Evolutionary conservation across 2,797 vertebrate genomes (phyloP).

Genomic region (Neosilurus mollespiculum): DNA sequence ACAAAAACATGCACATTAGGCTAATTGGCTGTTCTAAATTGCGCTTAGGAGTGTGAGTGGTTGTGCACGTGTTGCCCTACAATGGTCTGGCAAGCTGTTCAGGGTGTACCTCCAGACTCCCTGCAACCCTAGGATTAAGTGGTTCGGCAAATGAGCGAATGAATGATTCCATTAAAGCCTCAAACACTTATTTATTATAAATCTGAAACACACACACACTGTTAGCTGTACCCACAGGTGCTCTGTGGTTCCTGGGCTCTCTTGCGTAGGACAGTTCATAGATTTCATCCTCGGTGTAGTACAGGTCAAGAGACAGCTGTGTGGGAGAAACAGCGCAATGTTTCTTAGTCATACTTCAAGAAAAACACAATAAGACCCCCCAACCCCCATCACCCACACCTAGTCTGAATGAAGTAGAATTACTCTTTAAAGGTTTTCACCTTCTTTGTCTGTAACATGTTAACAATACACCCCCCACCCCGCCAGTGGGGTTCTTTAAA

Average conservation of each 20-base stretch:
- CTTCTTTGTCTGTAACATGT: neutral
- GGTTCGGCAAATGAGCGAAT: too few relatives aligned
- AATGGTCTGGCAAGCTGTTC: too few relatives aligned
- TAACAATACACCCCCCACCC: neutral
- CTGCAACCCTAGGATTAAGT: too few relatives aligned
- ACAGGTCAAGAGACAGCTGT: constrained; percentile 88
- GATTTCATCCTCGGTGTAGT: constrained; percentile 91
- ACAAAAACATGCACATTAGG: too few relatives aligned
- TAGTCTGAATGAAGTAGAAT: constrained; percentile 10
- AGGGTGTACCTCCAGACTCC: too few relatives aligned
- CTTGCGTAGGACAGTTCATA: constrained; percentile 88
- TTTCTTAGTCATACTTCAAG: constrained; percentile 18
- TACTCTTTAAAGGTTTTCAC: neutral
- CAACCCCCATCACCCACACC: neutral
- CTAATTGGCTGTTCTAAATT: too few relatives aligned
- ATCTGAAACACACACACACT: neutral
- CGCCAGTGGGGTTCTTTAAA: neutral
- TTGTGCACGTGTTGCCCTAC: too few relatives aligned
- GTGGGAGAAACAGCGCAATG: constrained; percentile 33
- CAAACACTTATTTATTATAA: neutral
- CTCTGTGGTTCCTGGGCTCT: constrained; percentile 84
- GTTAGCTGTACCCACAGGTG: constrained; percentile 28
- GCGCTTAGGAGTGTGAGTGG: too few relatives aligned
- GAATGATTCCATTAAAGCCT: neutral
- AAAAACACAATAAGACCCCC: neutral